Evolutionary conservation across 2,888 invertebrate genomes (phyloP).

Genomic region (Spodoptera picta): DNA sequence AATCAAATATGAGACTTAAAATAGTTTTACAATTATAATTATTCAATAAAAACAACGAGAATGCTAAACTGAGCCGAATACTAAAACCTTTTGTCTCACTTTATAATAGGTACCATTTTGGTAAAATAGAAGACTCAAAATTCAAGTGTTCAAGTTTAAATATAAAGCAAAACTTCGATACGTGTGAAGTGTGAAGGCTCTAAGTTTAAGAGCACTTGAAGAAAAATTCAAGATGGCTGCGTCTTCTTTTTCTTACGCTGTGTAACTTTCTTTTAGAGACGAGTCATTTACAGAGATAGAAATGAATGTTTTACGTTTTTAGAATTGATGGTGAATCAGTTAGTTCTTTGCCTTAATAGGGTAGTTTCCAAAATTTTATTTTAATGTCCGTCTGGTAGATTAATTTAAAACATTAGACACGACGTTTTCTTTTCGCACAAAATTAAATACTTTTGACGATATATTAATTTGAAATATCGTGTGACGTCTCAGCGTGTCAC

Average conservation of each 20-base stretch:
- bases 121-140: slow-evolving; percentile 13
- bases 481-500: no score
- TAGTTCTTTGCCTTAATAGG: no score
- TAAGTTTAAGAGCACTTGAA: slow-evolving; percentile 18
- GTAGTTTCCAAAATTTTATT: no score
- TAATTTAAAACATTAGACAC: no score
- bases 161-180: slow-evolving; percentile 24
- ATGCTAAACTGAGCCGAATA: slow-evolving; percentile 1
- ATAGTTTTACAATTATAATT: neutral
- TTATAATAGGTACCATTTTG: slow-evolving; percentile 2
- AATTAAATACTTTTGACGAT: no score
- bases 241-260: slow-evolving; percentile 1
- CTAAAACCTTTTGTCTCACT: slow-evolving; percentile 10
- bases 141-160: slow-evolving; percentile 24
- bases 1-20: no score
- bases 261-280: slow-evolving; percentile 13
- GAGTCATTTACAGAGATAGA: neutral
- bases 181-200: slow-evolving; percentile 25
- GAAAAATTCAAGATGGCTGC: slow-evolving; percentile 11
- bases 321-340: no score
- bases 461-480: no score
- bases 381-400: no score
- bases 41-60: neutral
- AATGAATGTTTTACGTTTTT: neutral
- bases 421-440: no score